Evolutionary conservation across 2,797 vertebrate genomes (phyloP), one percentile per base, ranked within the genome.

Genomic region (Bothrops alternatus): DNA sequence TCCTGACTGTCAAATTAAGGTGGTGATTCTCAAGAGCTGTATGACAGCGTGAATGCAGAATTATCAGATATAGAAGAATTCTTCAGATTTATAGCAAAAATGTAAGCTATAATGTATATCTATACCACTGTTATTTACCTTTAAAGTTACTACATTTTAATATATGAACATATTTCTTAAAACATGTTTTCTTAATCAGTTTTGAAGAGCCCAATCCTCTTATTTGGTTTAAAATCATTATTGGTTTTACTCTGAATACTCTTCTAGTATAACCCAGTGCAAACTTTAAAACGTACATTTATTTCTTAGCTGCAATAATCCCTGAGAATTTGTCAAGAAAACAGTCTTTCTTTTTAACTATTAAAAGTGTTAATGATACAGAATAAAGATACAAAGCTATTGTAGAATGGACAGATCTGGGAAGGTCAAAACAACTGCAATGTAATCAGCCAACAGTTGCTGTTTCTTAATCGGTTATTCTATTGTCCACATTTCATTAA

Each of bases 121-220:
- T 86, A 56, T 95, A 53, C 78, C 14, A 91, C 63, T 91, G 93
- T 94, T 92, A 96, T 95, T 95, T 94, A 95, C 93, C 95, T 95
- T 96, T 95, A 96, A 96, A 95, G 95, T 96, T 95, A 96, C 94
- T 92, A 90, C 88, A 94, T 94, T 95, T 96, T 95, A 92, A 96
- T 92, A 94, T 93, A 96, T 97, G 96, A 94, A 96, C 97, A 98
- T 97, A 95, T 97, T 95, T 93, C 95, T 97, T 96, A 98, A 98
- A 98, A 96, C 97, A 96, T 96, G 97, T 95, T 96, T 96, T 93
- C 90, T 91, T 94, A 93, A 95, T 95, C 92, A 87, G 93, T 94
- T 94, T 96, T 96, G 96, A 97, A 97, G 96, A 97, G 96, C 93
- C 89, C 96, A 98, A 97, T 97, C 96, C 95, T 89, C 95, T 96